phyloP scores from a whole-genome alignment of 2,888 invertebrate species.

The Uropetala carovei region DNA sequence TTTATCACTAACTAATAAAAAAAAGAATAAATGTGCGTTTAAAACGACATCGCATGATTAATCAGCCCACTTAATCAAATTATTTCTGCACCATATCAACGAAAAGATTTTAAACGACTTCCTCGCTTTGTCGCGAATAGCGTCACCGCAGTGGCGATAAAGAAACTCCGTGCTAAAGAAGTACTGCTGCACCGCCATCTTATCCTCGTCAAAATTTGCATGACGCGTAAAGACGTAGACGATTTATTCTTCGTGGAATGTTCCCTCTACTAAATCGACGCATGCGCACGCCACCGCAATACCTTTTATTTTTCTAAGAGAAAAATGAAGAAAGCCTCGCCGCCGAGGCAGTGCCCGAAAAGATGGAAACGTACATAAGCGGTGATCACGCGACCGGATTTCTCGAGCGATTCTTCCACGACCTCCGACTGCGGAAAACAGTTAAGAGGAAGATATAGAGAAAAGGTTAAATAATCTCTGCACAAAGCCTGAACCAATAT shows the following conservation, averaged over 20 bases:
- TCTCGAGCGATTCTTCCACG: background rate
- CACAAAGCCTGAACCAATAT: background rate
- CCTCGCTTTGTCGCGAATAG: background rate
- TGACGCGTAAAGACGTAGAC: slow-evolving; percentile 13
- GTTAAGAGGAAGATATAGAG: slow-evolving; percentile 1
- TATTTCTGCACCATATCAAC: background rate
- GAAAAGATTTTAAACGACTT: background rate
- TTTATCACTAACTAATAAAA: background rate
- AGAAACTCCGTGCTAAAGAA: background rate
- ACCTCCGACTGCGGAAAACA: background rate
- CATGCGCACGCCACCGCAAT: slow-evolving; percentile 13
- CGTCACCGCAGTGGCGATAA: background rate
- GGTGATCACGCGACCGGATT: slow-evolving; percentile 3
- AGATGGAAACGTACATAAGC: background rate
- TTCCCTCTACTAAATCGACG: background rate
- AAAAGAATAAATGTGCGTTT: too few relatives aligned
- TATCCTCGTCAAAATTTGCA: slow-evolving; percentile 1
- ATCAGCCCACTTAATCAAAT: background rate
- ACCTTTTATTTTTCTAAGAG: background rate
- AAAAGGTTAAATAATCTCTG: too few relatives aligned
- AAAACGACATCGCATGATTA: too few relatives aligned
- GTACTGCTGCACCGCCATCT: slow-evolving; percentile 21
- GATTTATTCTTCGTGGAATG: background rate
- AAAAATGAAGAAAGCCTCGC: background rate
- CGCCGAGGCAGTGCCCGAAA: background rate